Base-by-base conservation (phyloP, 2,113 vertebrate species). In the Mustela nigripes region DNA sequence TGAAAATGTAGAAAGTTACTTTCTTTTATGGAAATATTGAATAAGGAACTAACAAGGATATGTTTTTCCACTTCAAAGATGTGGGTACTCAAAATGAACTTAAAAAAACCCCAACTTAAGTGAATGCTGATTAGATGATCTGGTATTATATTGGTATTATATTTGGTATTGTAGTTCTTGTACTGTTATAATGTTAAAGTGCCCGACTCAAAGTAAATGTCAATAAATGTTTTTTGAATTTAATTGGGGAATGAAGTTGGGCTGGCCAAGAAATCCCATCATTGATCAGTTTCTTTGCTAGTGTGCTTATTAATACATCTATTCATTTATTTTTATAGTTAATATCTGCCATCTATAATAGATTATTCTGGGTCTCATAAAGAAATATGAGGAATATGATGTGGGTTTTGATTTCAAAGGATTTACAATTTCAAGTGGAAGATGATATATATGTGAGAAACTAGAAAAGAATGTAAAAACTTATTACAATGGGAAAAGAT, bases 1-100 rank as follows among this genome's bases (percentile, higher is more conserved):
- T 96, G 56, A 48, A 91, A 33, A 93, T 67, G 26, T 65, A 78
- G 22, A 94, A 71, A 89, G 26, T 62, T 88, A 5, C 9, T 90
- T 94, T 80, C 45, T 67, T 83, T 95, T 73, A 63, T 42, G 78
- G 11, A 82, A 94, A 82, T 95, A 87, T 58, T 95, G 86, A 94
- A 80, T 91, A 97, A 83, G 12, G 22, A 96, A 62, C 45, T 79
- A 67, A 80, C 19, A 92, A 81, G 24, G 1, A 53, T 45, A 50
- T 71, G 12, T 79, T 73, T 91, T 97, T 73, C 31, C 9, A 50
- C 42, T 79, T 76, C 39, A 81, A 85, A 97, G 33, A 67, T 79
- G 1, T 65, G 18, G 11, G 16, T 18, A 79, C 53, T 95, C 1
- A 62, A 95, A 97, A 83, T n/a, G 33, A 22, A 62, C 67, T 62